A percentile compares a stretch with the other conserved stretches of the same genome.
phyloP scores from a whole-genome alignment of 2,797 vertebrate genomes.

The Rhincodon typus region DNA sequence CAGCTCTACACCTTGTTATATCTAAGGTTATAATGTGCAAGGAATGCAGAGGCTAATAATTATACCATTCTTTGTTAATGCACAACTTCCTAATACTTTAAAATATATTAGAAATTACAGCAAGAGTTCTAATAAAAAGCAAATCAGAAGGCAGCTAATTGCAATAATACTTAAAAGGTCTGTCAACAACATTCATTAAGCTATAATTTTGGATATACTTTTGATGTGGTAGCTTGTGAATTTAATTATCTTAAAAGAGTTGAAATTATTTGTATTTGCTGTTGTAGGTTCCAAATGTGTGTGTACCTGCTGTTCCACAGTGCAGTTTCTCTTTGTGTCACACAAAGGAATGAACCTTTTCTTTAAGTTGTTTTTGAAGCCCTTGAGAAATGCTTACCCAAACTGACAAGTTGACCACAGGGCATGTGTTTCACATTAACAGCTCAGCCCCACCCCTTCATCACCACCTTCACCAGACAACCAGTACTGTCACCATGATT shows the following conservation, averaged over 20 bases:
- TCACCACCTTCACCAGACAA: no score
- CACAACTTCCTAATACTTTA: neutral
- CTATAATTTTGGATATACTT: neutral
- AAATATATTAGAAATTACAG: neutral
- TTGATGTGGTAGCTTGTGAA: neutral
- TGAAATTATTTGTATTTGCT: neutral
- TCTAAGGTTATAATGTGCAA: neutral
- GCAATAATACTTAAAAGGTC: neutral
- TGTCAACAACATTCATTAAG: neutral
- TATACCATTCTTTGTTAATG: neutral
- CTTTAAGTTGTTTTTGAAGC: neutral
- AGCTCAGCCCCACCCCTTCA: neutral
- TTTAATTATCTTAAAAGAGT: neutral
- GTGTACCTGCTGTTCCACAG: neutral
- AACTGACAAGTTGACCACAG: neutral
- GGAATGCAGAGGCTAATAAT: neutral
- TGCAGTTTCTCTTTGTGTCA: neutral
- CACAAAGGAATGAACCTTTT: neutral
- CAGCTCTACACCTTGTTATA: no score
- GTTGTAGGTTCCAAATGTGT: neutral
- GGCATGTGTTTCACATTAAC: neutral
- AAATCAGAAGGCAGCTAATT: neutral
- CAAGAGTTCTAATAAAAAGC: neutral
- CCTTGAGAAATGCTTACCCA: no score
- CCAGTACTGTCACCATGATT: neutral